These are phyloP conservation scores for Tympanuchus pallidicinctus DNA, from an alignment of 2,113 vertebrate genomes.

Conservation along the genomic window DNA sequence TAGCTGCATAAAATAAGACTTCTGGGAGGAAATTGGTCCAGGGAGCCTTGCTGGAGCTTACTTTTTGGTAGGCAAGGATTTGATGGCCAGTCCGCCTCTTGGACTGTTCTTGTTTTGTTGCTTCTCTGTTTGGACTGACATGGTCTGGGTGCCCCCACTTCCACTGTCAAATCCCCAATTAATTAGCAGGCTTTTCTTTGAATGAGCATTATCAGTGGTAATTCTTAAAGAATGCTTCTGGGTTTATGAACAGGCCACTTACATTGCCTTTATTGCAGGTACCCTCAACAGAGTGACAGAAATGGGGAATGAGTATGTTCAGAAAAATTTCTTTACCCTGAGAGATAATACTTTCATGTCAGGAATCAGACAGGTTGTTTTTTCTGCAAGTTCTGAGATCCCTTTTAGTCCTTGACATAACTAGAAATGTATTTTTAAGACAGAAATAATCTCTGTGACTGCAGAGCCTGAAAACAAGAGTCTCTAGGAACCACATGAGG, in stretches of 20 bases:
- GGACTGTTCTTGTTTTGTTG: neutral
- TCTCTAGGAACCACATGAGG: neutral
- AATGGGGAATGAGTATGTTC: neutral
- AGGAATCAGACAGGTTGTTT: neutral
- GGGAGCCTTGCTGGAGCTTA: neutral
- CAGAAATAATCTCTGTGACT: neutral
- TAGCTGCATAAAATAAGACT: neutral
- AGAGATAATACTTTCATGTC: neutral
- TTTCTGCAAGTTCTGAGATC: neutral
- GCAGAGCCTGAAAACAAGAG: neutral
- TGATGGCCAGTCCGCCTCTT: neutral
- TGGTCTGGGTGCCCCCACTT: neutral
- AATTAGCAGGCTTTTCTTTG: neutral
- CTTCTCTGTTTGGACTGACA: rapidly evolving
- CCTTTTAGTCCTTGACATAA: neutral
- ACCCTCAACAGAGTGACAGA: neutral
- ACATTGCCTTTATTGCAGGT: neutral
- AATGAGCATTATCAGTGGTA: neutral
- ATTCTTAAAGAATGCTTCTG: neutral
- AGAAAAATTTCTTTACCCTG: neutral
- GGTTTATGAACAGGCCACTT: neutral
- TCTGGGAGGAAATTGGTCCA: neutral
- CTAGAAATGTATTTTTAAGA: neutral
- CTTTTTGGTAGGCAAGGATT: neutral
- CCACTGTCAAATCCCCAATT: neutral